Conservation (phyloP, 2,888 invertebrate species). For the Hydriomena furcata region DNA sequence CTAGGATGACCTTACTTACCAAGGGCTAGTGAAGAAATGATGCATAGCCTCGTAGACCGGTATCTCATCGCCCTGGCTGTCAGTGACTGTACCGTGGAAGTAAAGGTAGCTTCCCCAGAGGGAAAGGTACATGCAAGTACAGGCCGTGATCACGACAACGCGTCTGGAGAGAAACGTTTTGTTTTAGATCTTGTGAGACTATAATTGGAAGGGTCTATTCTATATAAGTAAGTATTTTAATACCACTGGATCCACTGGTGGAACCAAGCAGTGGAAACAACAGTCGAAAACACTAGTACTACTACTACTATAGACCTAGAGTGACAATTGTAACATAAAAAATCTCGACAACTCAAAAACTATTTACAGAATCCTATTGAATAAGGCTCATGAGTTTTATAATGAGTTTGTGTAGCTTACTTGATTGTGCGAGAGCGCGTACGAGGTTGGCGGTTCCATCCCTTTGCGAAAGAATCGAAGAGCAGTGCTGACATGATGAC, state of each 20-base stretch:
- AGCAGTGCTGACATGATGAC: conserved; percentile 86
- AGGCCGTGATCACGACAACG: conserved; percentile 80
- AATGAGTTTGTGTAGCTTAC: conserved; percentile 43
- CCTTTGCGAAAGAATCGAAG: conserved; percentile 90
- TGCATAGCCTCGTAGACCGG: conserved; percentile 94
- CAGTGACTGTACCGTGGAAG: conserved; percentile 94
- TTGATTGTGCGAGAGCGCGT: conserved; percentile 53
- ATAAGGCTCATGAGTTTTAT: no score
- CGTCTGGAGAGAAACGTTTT: conserved; percentile 69
- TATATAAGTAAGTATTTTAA: no score
- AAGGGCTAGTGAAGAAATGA: conserved; percentile 95
- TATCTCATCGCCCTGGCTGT: conserved; percentile 93
- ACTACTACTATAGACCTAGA: no score
- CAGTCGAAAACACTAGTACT: no score
- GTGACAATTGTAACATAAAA: no score
- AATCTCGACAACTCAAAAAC: no score
- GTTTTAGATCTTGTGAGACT: no score
- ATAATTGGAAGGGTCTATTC: no score
- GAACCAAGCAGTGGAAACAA: no score
- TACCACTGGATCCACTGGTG: no score
- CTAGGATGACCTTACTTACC: conserved; percentile 70
- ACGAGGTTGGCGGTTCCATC: conserved; percentile 89
- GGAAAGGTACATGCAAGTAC: conserved; percentile 87
- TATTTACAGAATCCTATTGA: no score
- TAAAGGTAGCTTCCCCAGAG: conserved; percentile 92